phyloP scores from a whole-genome alignment of 1,140 invertebrate species.

The Trissolcus basalis region DNA sequence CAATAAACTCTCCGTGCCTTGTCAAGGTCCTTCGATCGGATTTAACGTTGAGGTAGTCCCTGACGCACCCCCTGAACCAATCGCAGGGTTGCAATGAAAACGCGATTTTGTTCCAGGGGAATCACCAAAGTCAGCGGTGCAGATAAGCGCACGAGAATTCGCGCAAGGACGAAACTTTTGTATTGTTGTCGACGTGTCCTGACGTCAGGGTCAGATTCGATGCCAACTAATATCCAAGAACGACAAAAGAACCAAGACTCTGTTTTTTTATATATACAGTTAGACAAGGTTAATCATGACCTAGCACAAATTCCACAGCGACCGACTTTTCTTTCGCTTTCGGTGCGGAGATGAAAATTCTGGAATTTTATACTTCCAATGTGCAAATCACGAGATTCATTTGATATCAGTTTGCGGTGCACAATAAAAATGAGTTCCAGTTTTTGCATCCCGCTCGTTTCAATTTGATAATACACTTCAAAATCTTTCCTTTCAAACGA shows the following conservation, averaged over 20 bases:
- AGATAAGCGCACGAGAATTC: slow-evolving; percentile 17
- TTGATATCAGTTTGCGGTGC: too few species aligned
- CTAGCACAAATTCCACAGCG: slow-evolving; percentile 63
- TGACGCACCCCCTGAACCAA: slow-evolving; percentile 8
- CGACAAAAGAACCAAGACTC: slow-evolving; percentile 5
- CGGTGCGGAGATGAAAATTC: slow-evolving; percentile 19
- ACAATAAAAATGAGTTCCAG: too few species aligned
- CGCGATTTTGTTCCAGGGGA: slow-evolving; percentile 1
- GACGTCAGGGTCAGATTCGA: slow-evolving; percentile 19
- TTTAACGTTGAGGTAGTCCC: slow-evolving; percentile 14
- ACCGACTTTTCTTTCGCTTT: slow-evolving; percentile 60
- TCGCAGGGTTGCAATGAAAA: slow-evolving; percentile 7
- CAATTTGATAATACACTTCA: too few species aligned
- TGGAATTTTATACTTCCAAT: slow-evolving; percentile 5
- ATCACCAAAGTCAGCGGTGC: slow-evolving; percentile 11
- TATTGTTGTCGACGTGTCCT: slow-evolving; percentile 16
- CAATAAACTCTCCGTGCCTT: slow-evolving; percentile 20
- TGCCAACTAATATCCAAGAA: slow-evolving; percentile 21
- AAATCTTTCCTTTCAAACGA: too few species aligned
- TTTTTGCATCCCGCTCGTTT: too few species aligned
- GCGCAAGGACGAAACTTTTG: slow-evolving; percentile 36
- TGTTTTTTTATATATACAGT: slow-evolving; percentile 13
- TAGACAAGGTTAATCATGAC: slow-evolving; percentile 59
- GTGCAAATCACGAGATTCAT: too few species aligned
- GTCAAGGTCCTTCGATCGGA: slow-evolving; percentile 31